A percentile compares a stretch with the other conserved stretches of the same genome.
phyloP scores from a whole-genome alignment of 2,113 vertebrate species.

The Channa argus region DNA sequence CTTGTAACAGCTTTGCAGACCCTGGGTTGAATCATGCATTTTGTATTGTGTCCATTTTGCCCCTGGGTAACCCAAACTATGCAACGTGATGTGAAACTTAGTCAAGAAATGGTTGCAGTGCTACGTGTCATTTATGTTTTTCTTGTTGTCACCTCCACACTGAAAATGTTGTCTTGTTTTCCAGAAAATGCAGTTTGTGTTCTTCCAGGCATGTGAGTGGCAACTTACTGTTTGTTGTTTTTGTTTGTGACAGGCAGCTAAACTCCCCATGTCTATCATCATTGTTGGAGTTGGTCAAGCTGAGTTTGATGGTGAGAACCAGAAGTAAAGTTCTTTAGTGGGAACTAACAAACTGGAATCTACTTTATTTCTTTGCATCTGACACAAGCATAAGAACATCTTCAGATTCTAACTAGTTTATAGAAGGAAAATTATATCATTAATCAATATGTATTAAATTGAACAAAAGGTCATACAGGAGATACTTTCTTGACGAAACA shows the following conservation, averaged over 20 bases:
- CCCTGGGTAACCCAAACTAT: slow-evolving; percentile 7
- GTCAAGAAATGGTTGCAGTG: slow-evolving; percentile 8
- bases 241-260: slow-evolving; percentile 87
- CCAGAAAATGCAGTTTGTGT: slow-evolving; percentile 6
- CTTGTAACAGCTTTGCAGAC: slow-evolving; percentile 2
- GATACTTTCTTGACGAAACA: slow-evolving; percentile 7
- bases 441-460: too few species aligned
- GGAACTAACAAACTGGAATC: not conserved
- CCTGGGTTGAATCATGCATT: slow-evolving; percentile 42
- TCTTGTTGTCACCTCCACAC: slow-evolving; percentile 1
- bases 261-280: slow-evolving; percentile 98
- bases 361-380: slow-evolving; percentile 3
- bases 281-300: slow-evolving; percentile 95
- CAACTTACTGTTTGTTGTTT: slow-evolving; percentile 43
- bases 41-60: slow-evolving; percentile 2
- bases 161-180: slow-evolving; percentile 7
- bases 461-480: not conserved
- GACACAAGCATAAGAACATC: not conserved
- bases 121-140: slow-evolving; percentile 29
- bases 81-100: slow-evolving; percentile 11
- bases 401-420: too few species aligned
- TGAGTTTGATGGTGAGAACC: slow-evolving; percentile 93
- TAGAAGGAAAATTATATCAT: too few species aligned
- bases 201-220: slow-evolving; percentile 3
- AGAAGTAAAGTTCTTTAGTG: not conserved